Evolutionary conservation across 2,888 invertebrate genomes (phyloP), one percentile per base, ranked within the genome.

Genomic region (Ectemnius cavifrons): DNA sequence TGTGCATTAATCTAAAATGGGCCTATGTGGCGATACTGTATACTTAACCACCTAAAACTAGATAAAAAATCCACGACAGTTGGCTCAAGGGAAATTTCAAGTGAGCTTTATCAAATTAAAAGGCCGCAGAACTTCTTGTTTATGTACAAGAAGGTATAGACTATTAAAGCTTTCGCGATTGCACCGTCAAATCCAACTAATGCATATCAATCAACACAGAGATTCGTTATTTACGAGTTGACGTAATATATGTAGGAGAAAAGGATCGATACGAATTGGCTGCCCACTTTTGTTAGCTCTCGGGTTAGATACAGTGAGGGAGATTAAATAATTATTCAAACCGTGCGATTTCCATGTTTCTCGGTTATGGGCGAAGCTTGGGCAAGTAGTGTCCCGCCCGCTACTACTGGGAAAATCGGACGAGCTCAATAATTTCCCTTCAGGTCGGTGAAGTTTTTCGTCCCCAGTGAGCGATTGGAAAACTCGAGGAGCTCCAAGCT

Each of bases 241-340:
- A 63, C 52, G 67, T 63, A 61, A 70, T 56, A 66, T 16, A 70
- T 56, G 64, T 16, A 47, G 20, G 28, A 74, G 63, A 49, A 57
- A 64, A 47, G 71, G 64, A 68, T 70, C 37, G 37, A 4, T 67
- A 52, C 73, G 71, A 72, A 63, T 63, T 20, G 75, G 49, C 73
- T 81, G 16, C 60, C 6, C 28, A 47, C 75, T 71, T 18, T 77
- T 60, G 6, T 72, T 67, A 13, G 58, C 23, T 20, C 71, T 82
- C 5, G 66, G 77, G 27, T 76, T 79, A 13, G 85, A 73, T 0
- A 78, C 75, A 13, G 82, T 82, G 16, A 88, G 68, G 57, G 86
- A 88, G 64, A 86, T 78, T 65, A 89, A 78, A 68, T 89, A 89
- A 68, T 89, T 88, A 59, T 84, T 83, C 47, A 89, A 75, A 59